These are phyloP conservation scores for Takifugu bimaculatus DNA, from an alignment of 2,113 vertebrate genomes.

Conservation along the genomic window DNA sequence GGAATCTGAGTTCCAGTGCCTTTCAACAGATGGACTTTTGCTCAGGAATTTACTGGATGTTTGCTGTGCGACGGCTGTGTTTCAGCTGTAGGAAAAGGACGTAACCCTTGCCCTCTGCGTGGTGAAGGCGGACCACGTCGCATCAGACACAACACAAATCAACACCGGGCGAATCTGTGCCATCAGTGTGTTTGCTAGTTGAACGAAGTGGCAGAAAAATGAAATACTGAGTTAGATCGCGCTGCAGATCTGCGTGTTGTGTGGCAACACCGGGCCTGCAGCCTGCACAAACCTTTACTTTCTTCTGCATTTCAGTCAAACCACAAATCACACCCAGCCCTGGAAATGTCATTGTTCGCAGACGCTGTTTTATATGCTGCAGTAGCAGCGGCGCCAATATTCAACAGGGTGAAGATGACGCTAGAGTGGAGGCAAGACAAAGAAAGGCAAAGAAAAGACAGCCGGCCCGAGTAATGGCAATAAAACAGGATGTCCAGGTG, in stretches of 20 bases:
- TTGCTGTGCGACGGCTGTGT: slow-evolving; percentile 15
- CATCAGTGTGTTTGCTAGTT: no score
- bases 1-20: slow-evolving; percentile 21
- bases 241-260: no score
- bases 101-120: background rate
- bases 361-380: slow-evolving; percentile 39
- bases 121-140: no score
- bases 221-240: no score
- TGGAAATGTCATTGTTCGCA: slow-evolving; percentile 20
- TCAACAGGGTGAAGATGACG: slow-evolving; percentile 15
- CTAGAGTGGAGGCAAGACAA: slow-evolving; percentile 21
- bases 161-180: no score
- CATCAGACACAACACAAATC: no score
- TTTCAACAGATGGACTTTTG: slow-evolving; percentile 28
- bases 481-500: slow-evolving; percentile 40
- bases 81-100: slow-evolving; percentile 7
- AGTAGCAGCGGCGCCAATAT: slow-evolving; percentile 36
- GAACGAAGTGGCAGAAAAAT: no score
- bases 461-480: slow-evolving; percentile 12
- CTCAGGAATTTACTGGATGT: slow-evolving; percentile 37
- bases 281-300: background rate
- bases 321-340: slow-evolving; percentile 3
- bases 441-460: slow-evolving; percentile 14
- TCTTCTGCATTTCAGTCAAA: slow-evolving; percentile 19
- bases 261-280: no score